Conservation (phyloP, 2,888 invertebrate species). For the Drosophila meridionalis region DNA sequence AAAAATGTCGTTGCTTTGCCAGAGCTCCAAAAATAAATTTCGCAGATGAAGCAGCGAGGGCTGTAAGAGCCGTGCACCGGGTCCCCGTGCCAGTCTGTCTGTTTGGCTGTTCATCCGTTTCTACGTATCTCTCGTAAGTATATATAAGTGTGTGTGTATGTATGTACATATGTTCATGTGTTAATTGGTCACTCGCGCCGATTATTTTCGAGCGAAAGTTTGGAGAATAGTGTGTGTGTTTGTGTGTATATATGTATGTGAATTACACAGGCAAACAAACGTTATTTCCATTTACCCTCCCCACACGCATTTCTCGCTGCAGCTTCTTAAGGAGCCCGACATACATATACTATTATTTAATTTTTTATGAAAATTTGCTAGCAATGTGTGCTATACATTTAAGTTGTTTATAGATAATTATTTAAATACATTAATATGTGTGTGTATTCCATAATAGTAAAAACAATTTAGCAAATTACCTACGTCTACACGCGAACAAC, state of each 20-base stretch:
- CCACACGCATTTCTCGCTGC: conserved; percentile 36
- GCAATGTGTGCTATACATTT: not conserved
- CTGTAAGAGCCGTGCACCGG: conserved; percentile 52
- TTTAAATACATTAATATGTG: not conserved
- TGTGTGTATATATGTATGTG: not conserved
- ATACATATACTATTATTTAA: not conserved
- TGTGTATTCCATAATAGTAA: conserved; percentile 2
- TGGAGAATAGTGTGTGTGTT: conserved; percentile 25
- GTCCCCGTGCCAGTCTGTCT: conserved; percentile 29
- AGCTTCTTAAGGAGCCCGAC: not conserved
- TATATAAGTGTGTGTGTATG: not conserved
- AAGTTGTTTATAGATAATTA: not conserved
- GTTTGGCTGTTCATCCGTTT: conserved; percentile 15
- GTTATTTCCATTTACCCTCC: conserved; percentile 11
- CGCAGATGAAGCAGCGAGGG: conserved; percentile 55
- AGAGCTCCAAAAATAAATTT: conserved; percentile 77
- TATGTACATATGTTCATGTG: conserved; percentile 19
- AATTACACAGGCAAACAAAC: conserved; percentile 1
- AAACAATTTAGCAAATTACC: conserved; percentile 56
- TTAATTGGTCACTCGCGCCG: conserved; percentile 32
- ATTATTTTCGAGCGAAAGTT: conserved; percentile 57
- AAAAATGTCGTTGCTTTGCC: conserved; percentile 73
- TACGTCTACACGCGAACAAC: conserved; percentile 67
- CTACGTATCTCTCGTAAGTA: conserved; percentile 3
- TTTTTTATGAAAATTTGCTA: not conserved